These are phyloP conservation scores for Gortyna flavago DNA, from an alignment of 2,888 invertebrate species.

Conservation along the genomic window DNA sequence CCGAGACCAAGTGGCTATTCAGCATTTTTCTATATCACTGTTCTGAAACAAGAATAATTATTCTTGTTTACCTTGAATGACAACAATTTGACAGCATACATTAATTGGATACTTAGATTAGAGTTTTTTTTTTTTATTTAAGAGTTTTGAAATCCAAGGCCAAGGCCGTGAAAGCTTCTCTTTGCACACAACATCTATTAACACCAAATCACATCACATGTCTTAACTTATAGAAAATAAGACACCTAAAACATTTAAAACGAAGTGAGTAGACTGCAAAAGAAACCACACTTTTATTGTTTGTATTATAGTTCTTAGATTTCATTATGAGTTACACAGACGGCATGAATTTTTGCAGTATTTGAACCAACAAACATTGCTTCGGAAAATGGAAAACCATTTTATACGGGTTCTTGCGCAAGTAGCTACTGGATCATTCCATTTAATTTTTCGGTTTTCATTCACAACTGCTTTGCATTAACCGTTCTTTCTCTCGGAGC, in stretches of 20 bases:
- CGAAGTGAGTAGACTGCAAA: not conserved
- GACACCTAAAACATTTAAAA: not conserved
- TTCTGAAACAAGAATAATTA: slow-evolving; percentile 60
- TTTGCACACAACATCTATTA: not conserved
- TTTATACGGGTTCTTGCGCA: not conserved
- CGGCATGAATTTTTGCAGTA: not conserved
- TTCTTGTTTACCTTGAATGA: slow-evolving; percentile 26
- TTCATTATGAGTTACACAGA: not conserved
- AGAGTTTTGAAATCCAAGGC: not conserved
- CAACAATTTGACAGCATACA: not conserved
- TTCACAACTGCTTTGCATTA: slow-evolving; percentile 15
- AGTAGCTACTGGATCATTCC: not conserved
- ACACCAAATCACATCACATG: not conserved
- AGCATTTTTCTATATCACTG: slow-evolving; percentile 79
- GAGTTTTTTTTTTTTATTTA: not conserved
- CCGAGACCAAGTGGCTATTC: slow-evolving; percentile 78
- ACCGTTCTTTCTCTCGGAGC: not conserved
- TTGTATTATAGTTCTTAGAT: not conserved
- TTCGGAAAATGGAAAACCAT: slow-evolving; percentile 1
- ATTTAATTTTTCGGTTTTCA: slow-evolving; percentile 22
- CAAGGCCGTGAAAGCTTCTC: not conserved
- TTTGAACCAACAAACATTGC: not conserved
- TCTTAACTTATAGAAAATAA: not conserved
- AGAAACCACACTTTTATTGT: not conserved
- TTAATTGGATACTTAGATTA: not conserved